Percentiles rank a stretch among this genome's conserved stretches.
phyloP scores from a whole-genome alignment of 2,113 vertebrate genomes.

The Scalopus aquaticus region DNA sequence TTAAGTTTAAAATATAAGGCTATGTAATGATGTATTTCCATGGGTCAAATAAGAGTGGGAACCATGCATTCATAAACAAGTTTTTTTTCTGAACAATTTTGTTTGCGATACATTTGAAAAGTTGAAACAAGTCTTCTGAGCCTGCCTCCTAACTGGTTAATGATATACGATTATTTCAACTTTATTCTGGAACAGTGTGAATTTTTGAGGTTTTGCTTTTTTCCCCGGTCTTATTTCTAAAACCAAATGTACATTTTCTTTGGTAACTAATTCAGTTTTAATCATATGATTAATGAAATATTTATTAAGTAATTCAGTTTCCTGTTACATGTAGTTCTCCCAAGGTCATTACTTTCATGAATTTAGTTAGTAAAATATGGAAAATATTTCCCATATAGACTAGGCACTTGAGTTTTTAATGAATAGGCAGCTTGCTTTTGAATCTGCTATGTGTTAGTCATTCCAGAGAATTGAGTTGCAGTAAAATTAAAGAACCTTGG shows the following conservation, averaged over 20 bases:
- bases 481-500: background rate
- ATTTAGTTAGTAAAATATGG: slow-evolving; percentile 16
- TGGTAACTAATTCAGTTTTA: slow-evolving; percentile 20
- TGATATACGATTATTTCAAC: background rate
- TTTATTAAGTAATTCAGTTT: slow-evolving; percentile 40
- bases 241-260: background rate
- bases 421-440: background rate
- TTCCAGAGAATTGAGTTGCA: background rate
- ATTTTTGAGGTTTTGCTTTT: background rate
- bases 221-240: background rate
- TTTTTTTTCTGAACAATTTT: background rate
- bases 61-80: background rate
- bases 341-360: slow-evolving; percentile 22
- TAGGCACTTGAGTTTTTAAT: background rate
- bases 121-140: background rate
- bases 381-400: background rate
- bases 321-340: background rate
- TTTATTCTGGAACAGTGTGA: background rate
- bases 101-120: background rate
- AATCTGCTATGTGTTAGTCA: background rate
- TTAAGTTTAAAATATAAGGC: background rate
- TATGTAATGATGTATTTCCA: background rate
- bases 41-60: background rate
- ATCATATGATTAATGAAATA: slow-evolving; percentile 53
- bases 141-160: background rate